These are phyloP conservation scores for Cotesia congregata DNA, from an alignment of 2,888 invertebrate genomes.

Conservation along the genomic window DNA sequence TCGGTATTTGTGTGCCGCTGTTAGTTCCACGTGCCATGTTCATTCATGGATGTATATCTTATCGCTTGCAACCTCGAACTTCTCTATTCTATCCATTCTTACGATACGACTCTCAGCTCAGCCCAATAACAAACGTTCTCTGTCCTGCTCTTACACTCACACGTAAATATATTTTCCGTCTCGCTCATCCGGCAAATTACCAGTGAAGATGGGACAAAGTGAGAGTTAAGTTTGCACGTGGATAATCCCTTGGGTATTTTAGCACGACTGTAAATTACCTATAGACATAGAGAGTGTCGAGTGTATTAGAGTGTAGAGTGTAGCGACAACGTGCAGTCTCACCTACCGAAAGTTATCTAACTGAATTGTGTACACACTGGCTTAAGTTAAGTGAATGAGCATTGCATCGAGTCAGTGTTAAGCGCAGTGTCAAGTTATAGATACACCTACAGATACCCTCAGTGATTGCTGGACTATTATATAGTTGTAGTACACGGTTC, in stretches of 20 bases:
- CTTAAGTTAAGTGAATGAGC: neutral
- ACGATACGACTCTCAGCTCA: slow-evolving; percentile 21
- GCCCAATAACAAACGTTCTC: slow-evolving; percentile 24
- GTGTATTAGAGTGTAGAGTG: neutral
- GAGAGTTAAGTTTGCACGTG: neutral
- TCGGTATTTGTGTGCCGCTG: slow-evolving; percentile 37
- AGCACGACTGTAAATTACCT: neutral
- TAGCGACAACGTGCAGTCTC: neutral
- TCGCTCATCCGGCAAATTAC: neutral
- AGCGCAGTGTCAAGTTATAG: neutral
- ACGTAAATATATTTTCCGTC: neutral
- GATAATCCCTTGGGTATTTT: neutral
- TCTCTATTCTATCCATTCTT: slow-evolving; percentile 38
- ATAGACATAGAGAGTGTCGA: neutral
- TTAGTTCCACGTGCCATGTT: slow-evolving; percentile 47
- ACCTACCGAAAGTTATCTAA: neutral
- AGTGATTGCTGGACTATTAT: slow-evolving; percentile 12
- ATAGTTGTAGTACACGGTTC: neutral
- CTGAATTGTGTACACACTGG: neutral
- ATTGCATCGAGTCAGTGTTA: neutral
- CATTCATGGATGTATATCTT: slow-evolving; percentile 57
- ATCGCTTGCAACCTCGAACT: slow-evolving; percentile 49
- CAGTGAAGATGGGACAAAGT: neutral
- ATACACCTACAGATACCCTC: neutral
- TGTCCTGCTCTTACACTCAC: slow-evolving; percentile 21